Percentiles rank a stretch among this genome's conserved stretches.
Evolutionary conservation across 2,113 vertebrate genomes (phyloP).

Genomic region (Neodontobutis hainanensis): DNA sequence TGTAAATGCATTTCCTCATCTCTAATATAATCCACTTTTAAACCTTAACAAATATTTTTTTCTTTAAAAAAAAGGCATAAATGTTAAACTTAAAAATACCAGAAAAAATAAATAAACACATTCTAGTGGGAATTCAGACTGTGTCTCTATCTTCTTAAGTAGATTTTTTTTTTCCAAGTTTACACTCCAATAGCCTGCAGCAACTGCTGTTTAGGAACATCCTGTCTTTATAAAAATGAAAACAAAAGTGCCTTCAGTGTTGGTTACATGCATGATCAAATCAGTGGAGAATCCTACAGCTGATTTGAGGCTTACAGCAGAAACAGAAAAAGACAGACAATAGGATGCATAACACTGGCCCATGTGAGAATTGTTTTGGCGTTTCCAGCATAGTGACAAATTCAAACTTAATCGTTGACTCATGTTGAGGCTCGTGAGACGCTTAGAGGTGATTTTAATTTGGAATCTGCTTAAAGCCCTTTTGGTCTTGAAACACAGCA

Average conservation of each 20-base stretch:
- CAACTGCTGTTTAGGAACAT: slow-evolving; percentile 17
- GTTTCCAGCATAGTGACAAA: slow-evolving; percentile 46
- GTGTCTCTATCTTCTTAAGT: slow-evolving; percentile 5
- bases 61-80: too few relatives aligned
- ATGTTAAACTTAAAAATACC: too few relatives aligned
- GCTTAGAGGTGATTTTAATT: background rate
- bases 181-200: background rate
- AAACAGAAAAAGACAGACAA: slow-evolving; percentile 8
- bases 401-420: slow-evolving; percentile 50
- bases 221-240: slow-evolving; percentile 3
- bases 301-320: slow-evolving; percentile 3
- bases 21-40: background rate
- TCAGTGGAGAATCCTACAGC: slow-evolving; percentile 12
- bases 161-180: slow-evolving; percentile 20
- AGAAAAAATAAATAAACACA: background rate
- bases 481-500: background rate
- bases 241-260: slow-evolving; percentile 14
- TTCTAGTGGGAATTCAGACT: slow-evolving; percentile 4
- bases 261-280: background rate
- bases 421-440: slow-evolving; percentile 30
- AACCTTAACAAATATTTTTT: background rate
- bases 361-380: slow-evolving; percentile 9
- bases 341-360: slow-evolving; percentile 14
- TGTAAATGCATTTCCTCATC: background rate
- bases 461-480: background rate